A percentile compares a stretch with the other conserved stretches of the same genome.
Conservation (phyloP, 2,888 invertebrate species). For the Micropterix aruncella region DNA sequence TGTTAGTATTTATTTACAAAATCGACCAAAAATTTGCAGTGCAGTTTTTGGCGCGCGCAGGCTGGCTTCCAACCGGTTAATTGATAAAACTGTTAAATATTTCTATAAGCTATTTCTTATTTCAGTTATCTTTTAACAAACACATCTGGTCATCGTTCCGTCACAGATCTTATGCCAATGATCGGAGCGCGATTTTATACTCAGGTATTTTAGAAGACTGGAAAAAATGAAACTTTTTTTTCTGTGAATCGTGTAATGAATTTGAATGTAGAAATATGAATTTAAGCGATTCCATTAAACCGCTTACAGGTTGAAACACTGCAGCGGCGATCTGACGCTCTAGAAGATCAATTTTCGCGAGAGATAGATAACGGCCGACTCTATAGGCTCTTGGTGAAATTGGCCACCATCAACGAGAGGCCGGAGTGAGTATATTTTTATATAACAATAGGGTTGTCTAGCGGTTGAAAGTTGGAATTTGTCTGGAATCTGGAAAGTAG, state of each 20-base stretch:
- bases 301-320: constrained; percentile 69
- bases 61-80: too few species aligned
- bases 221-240: too few species aligned
- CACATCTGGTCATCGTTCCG: constrained; percentile 50
- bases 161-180: constrained; percentile 98
- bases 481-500: too few species aligned
- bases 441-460: too few species aligned
- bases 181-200: constrained; percentile 95
- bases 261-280: too few species aligned
- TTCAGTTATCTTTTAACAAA: constrained; percentile 61
- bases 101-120: constrained; percentile 11
- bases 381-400: constrained; percentile 78
- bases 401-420: constrained; percentile 89
- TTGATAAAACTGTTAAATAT: too few species aligned
- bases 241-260: too few species aligned
- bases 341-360: constrained; percentile 82
- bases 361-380: constrained; percentile 93
- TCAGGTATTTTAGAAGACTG: constrained; percentile 56
- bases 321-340: constrained; percentile 73
- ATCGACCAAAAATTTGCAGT: too few species aligned
- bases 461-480: too few species aligned
- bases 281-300: too few species aligned
- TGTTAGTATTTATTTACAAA: too few species aligned
- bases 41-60: too few species aligned
- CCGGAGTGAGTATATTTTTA: constrained; percentile 58